These are phyloP conservation scores for Eriosoma lanigerum DNA, from an alignment of 1,140 invertebrate species.

Conservation along the genomic window DNA sequence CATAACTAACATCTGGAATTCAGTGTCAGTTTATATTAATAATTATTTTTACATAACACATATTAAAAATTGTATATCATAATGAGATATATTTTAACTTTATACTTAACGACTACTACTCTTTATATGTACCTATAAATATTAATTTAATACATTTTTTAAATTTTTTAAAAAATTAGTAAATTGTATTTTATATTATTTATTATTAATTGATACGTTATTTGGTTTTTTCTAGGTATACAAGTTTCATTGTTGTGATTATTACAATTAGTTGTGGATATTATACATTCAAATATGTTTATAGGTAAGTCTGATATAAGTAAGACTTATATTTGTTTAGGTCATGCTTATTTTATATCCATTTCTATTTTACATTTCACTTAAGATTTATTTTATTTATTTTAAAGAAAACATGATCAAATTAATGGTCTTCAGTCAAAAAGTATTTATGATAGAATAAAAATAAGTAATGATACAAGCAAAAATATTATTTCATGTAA, in stretches of 20 bases:
- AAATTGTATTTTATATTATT: no score
- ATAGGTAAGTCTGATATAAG: conserved; percentile 53
- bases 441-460: not conserved
- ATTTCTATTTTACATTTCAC: not conserved
- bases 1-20: no score
- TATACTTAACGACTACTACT: no score
- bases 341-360: not conserved
- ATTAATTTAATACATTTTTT: no score
- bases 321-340: conserved; percentile 14
- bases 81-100: no score
- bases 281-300: conserved; percentile 52
- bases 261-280: conserved; percentile 54
- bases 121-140: no score
- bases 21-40: no score
- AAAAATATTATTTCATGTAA: conserved; percentile 15
- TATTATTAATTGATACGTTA: no score
- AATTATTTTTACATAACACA: no score
- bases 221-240: conserved; percentile 18
- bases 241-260: conserved; percentile 52
- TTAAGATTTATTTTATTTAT: not conserved
- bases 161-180: no score
- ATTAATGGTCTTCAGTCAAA: not conserved
- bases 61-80: no score
- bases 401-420: conserved; percentile 18
- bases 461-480: not conserved